Base-by-base conservation (phyloP, 1,140 invertebrate genomes). In the Drosophila serrata region DNA sequence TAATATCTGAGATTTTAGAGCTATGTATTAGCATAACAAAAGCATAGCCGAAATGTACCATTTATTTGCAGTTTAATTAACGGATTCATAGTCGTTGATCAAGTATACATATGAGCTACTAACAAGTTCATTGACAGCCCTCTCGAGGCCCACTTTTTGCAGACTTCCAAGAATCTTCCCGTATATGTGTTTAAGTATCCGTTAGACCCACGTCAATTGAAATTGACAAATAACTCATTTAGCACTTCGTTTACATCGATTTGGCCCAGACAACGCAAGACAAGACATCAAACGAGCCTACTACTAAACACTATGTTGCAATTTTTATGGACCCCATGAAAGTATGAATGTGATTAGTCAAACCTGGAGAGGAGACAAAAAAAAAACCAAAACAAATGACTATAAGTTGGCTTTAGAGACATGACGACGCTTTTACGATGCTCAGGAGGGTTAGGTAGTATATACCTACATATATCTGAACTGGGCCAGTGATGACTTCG, bases 401-500 rank as follows among this genome's bases (percentile, higher is more conserved):
- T 35, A 77, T 43, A 59, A 40, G 56, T 56, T 53, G 51, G 40
- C 43, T 51, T 68, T 80, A 69, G 49, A 70, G 31, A 1, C n/a
- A 1, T 13, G 24, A 24, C 19, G 8, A 9, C 24, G 45, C 35
- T 58, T 72, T 72, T 72, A 72, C 53, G 53, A 70, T 72, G 53
- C 35, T 27, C 6, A 11, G 12, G 29, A 22, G 63, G 19, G 3
- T 8, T n/a, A 6, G 3, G 11, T n/a, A 6, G n/a, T 45, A 24
- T 4, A 24, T 24, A 4, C 24, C 24, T 24, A 2, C 31, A 24
- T 29, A 2, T 37, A 24, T 29, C 22, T 35, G 60, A 86, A 86
- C 76, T 80, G 74, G 84, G 84, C 67, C 84, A 87, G 80, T 87
- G 67, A 68, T 75, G 82, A 70, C 58, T 88, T 65, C 75, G 79